A percentile compares a stretch with the other conserved stretches of the same genome.
Conservation (phyloP, 2,113 vertebrate genomes). For the Corythornis cristatus region DNA sequence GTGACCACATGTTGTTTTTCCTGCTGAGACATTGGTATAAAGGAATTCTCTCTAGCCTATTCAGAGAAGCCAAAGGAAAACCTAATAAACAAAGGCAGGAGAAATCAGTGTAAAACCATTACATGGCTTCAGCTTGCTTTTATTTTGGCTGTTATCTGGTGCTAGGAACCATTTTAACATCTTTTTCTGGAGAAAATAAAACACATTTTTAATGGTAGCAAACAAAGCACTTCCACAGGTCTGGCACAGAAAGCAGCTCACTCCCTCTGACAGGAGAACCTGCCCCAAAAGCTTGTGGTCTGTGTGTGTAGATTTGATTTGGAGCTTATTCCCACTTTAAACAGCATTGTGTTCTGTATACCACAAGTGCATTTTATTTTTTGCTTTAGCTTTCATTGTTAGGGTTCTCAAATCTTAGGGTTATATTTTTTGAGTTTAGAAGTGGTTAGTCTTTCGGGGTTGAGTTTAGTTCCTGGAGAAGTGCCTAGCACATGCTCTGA, state of each 20-base stretch:
- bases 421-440: neutral
- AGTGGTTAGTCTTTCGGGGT: neutral
- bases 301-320: neutral
- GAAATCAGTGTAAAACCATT: neutral
- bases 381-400: neutral
- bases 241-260: neutral
- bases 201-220: neutral
- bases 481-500: neutral
- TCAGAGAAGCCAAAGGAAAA: constrained; percentile 1
- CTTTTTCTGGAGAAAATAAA: constrained; percentile 25
- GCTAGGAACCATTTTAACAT: constrained; percentile 15
- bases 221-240: neutral
- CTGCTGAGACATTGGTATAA: neutral
- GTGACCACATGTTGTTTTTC: neutral
- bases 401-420: neutral
- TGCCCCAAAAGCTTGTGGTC: neutral
- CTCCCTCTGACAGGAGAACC: neutral
- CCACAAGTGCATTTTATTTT: neutral
- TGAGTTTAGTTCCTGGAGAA: neutral
- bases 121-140: neutral
- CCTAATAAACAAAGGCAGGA: neutral
- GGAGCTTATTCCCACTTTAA: neutral
- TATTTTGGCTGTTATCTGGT: neutral
- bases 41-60: constrained; percentile 6
- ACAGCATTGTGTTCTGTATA: neutral